phyloP scores from a whole-genome alignment of 2,797 vertebrate species.

The Benthosema pterotum region DNA sequence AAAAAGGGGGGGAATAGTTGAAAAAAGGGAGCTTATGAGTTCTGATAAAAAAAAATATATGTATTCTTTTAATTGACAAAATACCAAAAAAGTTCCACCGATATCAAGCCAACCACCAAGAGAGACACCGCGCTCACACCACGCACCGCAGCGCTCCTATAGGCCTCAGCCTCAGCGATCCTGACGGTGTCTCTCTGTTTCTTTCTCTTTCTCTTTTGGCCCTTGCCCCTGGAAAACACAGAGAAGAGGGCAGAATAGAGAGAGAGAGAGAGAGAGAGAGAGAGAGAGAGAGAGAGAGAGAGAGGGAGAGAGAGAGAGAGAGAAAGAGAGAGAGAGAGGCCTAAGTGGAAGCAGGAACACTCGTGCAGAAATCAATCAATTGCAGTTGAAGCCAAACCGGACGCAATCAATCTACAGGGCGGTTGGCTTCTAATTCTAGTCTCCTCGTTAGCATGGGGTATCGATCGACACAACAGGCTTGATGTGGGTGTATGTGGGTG shows the following conservation, averaged over 20 bases:
- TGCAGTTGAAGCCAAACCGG: slow-evolving; percentile 17
- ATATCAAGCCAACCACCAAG: slow-evolving; percentile 43
- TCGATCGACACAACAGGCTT: slow-evolving; percentile 8
- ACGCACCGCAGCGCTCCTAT: slow-evolving; percentile 27
- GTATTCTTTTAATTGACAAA: slow-evolving; percentile 21
- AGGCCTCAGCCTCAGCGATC: slow-evolving; percentile 22
- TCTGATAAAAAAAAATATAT: background rate
- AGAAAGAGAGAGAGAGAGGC: slow-evolving; percentile 16
- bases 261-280: no score
- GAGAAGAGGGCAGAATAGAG: slow-evolving; percentile 27
- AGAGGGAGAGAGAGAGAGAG: slow-evolving; percentile 14
- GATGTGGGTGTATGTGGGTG: slow-evolving; percentile 6
- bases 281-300: slow-evolving; percentile 14
- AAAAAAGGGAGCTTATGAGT: slow-evolving; percentile 18
- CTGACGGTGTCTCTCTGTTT: slow-evolving; percentile 76
- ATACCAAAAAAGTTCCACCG: slow-evolving; percentile 36
- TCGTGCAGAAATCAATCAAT: slow-evolving; percentile 37
- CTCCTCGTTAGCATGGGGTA: slow-evolving; percentile 23
- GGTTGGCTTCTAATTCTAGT: slow-evolving; percentile 18
- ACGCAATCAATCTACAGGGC: slow-evolving; percentile 10
- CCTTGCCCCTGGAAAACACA: slow-evolving; percentile 77
- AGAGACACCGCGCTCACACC: slow-evolving; percentile 40
- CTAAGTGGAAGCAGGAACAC: slow-evolving; percentile 28
- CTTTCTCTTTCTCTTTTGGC: slow-evolving; percentile 88
- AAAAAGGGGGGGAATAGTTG: background rate